Evolutionary conservation across 2,113 vertebrate species (phyloP).

Genomic region (Mus musculus): DNA sequence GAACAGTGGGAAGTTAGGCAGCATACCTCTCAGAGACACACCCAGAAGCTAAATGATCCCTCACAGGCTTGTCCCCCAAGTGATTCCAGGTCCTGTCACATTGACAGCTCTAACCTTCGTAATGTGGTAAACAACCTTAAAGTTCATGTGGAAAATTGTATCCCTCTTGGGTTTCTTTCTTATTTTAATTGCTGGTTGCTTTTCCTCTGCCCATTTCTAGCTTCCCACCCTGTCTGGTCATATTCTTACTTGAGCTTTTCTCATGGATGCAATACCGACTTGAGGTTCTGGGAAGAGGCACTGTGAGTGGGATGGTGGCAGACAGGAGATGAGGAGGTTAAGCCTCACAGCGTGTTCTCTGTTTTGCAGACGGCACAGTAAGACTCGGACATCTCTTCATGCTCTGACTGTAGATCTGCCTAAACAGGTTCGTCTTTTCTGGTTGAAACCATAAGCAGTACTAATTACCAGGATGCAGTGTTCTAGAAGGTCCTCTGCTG

Average conservation of each 20-base stretch:
- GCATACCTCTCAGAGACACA: background rate
- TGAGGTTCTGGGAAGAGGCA: background rate
- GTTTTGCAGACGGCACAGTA: conserved; percentile 94
- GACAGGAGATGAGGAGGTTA: background rate
- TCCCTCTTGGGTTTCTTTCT: background rate
- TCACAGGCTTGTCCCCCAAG: background rate
- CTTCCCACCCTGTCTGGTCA: background rate
- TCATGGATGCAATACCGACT: background rate
- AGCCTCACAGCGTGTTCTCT: conserved; percentile 81
- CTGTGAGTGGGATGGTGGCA: background rate
- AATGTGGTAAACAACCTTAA: background rate
- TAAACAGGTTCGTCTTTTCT: conserved; percentile 92
- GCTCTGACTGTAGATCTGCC: conserved; percentile 87
- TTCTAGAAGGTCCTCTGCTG: background rate
- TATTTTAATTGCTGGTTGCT: background rate
- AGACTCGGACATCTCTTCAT: conserved; percentile 88
- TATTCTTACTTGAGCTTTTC: background rate
- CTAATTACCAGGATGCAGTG: no score
- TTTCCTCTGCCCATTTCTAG: background rate
- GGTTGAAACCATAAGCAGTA: fast-evolving
- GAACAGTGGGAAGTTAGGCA: background rate
- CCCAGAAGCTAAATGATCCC: background rate
- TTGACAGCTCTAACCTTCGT: background rate
- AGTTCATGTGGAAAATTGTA: background rate
- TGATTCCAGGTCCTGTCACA: background rate